Evolutionary conservation across 1,140 invertebrate species (phyloP), one percentile per base, ranked within the genome.

Genomic region (Pachypsylla venusta): DNA sequence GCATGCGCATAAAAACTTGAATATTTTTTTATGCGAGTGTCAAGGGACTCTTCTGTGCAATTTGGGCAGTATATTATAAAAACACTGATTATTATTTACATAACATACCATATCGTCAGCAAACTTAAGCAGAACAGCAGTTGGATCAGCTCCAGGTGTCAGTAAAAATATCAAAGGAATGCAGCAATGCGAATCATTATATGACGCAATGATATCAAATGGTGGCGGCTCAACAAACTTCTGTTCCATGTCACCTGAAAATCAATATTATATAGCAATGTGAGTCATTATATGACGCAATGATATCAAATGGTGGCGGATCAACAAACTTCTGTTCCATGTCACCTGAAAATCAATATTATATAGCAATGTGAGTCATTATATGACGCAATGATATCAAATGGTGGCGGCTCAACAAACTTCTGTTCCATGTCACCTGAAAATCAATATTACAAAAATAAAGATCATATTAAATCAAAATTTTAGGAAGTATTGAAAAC

Each of bases 61-160:
- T n/a, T n/a, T n/a, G n/a, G n/a, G n/a, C n/a, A n/a, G n/a, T n/a
- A n/a, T n/a, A n/a, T n/a, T n/a, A n/a, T n/a, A n/a, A n/a, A n/a
- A n/a, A n/a, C n/a, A n/a, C n/a, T n/a, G n/a, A n/a, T n/a, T n/a
- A n/a, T n/a, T n/a, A n/a, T n/a, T 14, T 54, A 2, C 25, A 54
- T 54, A 4, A 26, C 54, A 56, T 61, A 69, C 68, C 67, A 67
- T 67, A 70, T 94, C 89, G 62, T 95, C 90, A 16, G 93, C 92
- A 74, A 93, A 92, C 69, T 89, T 85, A 0, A 90, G 71, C 19
- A 92, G 67, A 1, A 87, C 79, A 3, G 86, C 84, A 67, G 89
- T 89, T 0, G 93, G 93, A 78, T 97, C 93, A 7, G 89, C 85
- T 10, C 93, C 92, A 5, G 93, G 89, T 2, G 92, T 94, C 14